Evolutionary conservation across 2,113 vertebrate genomes (phyloP).

Genomic region (Crotalus horridus): DNA sequence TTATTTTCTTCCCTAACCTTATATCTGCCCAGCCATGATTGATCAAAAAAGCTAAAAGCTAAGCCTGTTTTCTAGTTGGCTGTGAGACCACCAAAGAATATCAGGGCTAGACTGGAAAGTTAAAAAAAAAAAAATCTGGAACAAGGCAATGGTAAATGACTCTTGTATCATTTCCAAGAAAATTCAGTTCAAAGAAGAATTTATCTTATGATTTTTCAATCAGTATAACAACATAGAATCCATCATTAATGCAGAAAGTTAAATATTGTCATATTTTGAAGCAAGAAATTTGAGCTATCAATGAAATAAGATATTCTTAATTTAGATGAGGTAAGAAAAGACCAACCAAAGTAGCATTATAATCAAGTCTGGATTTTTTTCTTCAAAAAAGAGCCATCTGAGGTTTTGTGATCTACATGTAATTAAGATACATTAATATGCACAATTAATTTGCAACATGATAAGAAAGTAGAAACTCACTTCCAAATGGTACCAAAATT

Average conservation of each 20-base stretch:
- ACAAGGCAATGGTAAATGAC: not conserved
- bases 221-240: not conserved
- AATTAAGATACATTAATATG: not conserved
- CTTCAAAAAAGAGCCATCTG: not conserved
- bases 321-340: not conserved
- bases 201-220: not conserved
- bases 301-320: not conserved
- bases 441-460: not conserved
- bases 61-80: not conserved
- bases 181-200: not conserved
- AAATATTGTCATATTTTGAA: not conserved
- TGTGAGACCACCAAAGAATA: not conserved
- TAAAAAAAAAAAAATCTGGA: not conserved
- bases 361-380: not conserved
- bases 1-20: not conserved
- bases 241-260: not conserved
- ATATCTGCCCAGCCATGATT: not conserved
- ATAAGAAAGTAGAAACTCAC: not conserved
- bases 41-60: not conserved
- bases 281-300: not conserved
- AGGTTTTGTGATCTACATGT: not conserved
- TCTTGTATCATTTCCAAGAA: not conserved
- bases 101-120: not conserved
- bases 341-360: not conserved
- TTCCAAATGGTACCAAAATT: not conserved